Conservation (phyloP, 2,888 invertebrate genomes). For the Lycia hirtaria region DNA sequence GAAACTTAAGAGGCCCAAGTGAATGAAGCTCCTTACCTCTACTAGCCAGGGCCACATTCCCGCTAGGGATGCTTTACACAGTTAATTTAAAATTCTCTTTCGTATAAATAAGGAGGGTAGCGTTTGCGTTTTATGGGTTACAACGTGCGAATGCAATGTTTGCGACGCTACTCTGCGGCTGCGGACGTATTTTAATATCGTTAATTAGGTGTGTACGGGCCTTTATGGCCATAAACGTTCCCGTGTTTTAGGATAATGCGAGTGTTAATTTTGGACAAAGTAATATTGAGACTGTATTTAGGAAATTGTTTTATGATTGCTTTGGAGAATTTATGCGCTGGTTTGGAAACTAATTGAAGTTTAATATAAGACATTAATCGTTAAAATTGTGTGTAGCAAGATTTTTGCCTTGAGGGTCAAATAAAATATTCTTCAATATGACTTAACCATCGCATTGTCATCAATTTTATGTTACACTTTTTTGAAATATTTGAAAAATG, state of each 20-base stretch:
- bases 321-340: slow-evolving; percentile 15
- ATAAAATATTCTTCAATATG: not conserved
- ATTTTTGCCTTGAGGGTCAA: not conserved
- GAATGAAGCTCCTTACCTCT: slow-evolving; percentile 56
- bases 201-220: slow-evolving; percentile 82
- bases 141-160: slow-evolving; percentile 81
- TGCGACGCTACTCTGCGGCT: slow-evolving; percentile 77
- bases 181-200: slow-evolving; percentile 82
- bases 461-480: not conserved
- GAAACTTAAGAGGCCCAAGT: slow-evolving; percentile 45
- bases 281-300: slow-evolving; percentile 44
- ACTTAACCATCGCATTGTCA: not conserved
- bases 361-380: slow-evolving; percentile 32
- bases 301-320: slow-evolving; percentile 39
- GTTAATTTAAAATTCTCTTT: slow-evolving; percentile 85
- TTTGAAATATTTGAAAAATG: not conserved
- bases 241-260: slow-evolving; percentile 55
- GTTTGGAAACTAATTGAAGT: slow-evolving; percentile 21
- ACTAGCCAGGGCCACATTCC: slow-evolving; percentile 53
- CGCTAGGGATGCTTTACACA: slow-evolving; percentile 77
- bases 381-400: slow-evolving; percentile 15
- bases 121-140: slow-evolving; percentile 84
- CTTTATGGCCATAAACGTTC: slow-evolving; percentile 58
- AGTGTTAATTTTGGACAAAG: slow-evolving; percentile 47
- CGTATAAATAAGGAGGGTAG: slow-evolving; percentile 84